Conservation (phyloP, 2,113 vertebrate genomes). For the chimpanzee (Pan troglodytes) region DNA sequence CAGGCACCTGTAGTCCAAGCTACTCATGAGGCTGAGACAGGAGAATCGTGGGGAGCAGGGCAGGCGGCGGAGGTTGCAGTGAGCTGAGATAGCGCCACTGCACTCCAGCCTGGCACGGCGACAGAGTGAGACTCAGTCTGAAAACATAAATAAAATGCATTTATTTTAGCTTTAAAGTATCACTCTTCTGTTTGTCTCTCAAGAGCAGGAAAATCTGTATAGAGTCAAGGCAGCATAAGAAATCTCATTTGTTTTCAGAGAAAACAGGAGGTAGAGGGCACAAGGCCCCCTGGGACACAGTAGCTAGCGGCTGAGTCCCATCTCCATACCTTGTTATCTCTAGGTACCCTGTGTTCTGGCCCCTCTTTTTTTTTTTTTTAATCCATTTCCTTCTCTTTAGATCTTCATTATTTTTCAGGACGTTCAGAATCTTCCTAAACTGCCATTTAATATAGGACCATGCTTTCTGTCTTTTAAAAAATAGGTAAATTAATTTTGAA, state of each 20-base stretch:
- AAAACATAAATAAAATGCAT: too few relatives aligned
- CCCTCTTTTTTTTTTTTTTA: neutral
- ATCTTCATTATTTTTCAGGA: neutral
- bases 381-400: neutral
- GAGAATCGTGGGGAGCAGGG: too few relatives aligned
- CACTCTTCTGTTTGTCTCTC: neutral
- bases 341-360: neutral
- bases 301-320: neutral
- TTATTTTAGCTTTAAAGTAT: conserved; percentile 25
- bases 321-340: neutral
- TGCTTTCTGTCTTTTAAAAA: neutral
- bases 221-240: neutral
- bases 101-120: too few relatives aligned
- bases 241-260: conserved; percentile 33
- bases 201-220: neutral
- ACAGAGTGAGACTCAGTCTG: too few relatives aligned
- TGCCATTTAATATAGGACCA: neutral
- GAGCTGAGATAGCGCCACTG: too few relatives aligned
- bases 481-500: conserved; percentile 1
- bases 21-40: too few relatives aligned
- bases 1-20: too few relatives aligned
- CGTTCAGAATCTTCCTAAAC: neutral
- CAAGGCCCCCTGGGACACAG: neutral
- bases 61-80: too few relatives aligned
- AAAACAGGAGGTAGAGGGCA: neutral